Conservation (phyloP, 2,113 vertebrate genomes). For the Phalacrocorax carbo region DNA sequence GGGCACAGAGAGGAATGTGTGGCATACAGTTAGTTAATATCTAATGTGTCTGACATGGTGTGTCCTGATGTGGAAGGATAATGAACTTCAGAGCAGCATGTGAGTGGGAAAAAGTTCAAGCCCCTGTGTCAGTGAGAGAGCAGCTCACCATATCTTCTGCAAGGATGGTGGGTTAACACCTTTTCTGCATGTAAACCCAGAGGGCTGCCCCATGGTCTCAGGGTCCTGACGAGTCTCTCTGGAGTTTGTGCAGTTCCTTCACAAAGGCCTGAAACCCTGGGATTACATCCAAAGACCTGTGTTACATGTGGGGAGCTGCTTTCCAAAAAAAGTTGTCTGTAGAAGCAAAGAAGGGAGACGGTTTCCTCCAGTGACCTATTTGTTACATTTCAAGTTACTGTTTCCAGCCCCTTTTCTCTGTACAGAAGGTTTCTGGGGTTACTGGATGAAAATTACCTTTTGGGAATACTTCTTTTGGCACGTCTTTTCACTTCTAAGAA, state of each 20-base stretch:
- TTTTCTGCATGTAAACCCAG: background rate
- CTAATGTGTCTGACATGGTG: background rate
- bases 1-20: background rate
- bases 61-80: background rate
- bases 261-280: background rate
- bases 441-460: background rate
- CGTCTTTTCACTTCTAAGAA: background rate
- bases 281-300: background rate
- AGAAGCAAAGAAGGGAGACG: background rate
- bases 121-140: background rate
- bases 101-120: background rate
- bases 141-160: background rate
- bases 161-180: background rate
- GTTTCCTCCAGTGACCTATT: background rate
- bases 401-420: background rate
- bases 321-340: background rate
- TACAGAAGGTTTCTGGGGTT: background rate
- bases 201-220: background rate
- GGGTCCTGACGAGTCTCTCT: background rate
- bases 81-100: background rate
- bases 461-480: background rate
- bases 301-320: background rate
- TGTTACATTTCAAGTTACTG: background rate
- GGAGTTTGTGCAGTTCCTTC: background rate
- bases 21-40: background rate